These are phyloP conservation scores for Toxotes lorentzi DNA, from an alignment of 2,797 vertebrate species.

Conservation along the genomic window DNA sequence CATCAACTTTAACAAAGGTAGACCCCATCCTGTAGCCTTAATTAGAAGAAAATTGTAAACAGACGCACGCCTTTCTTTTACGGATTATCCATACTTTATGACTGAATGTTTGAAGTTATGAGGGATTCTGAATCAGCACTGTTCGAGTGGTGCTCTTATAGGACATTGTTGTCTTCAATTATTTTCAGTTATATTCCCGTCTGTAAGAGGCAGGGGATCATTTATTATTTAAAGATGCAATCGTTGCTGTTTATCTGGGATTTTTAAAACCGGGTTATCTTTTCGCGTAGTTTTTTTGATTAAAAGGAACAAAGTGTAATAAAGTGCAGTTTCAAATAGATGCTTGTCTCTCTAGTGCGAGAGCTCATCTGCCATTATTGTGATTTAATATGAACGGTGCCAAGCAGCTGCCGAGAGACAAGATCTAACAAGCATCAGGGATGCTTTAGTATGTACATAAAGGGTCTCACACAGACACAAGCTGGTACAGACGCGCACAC, in stretches of 20 bases:
- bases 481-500: conserved; percentile 48
- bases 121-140: conserved; percentile 87
- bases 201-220: conserved; percentile 86
- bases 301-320: conserved; percentile 89
- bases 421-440: conserved; percentile 84
- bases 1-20: conserved; percentile 85
- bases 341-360: conserved; percentile 76
- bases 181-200: conserved; percentile 86
- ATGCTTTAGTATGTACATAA: conserved; percentile 84
- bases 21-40: conserved; percentile 82
- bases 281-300: conserved; percentile 81
- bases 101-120: conserved; percentile 88
- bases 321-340: conserved; percentile 84
- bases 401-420: conserved; percentile 77
- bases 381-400: conserved; percentile 84
- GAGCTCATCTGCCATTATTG: conserved; percentile 82
- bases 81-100: conserved; percentile 89
- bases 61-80: conserved; percentile 82
- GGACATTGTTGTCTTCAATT: conserved; percentile 91
- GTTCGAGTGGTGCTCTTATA: conserved; percentile 84
- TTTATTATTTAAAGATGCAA: conserved; percentile 91
- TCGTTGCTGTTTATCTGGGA: conserved; percentile 87
- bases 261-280: conserved; percentile 86
- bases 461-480: conserved; percentile 73
- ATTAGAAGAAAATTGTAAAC: conserved; percentile 88